Percentiles rank a stretch among this genome's conserved stretches.
Conservation (phyloP, 2,797 vertebrate genomes). For the Luscinia luscinia region DNA sequence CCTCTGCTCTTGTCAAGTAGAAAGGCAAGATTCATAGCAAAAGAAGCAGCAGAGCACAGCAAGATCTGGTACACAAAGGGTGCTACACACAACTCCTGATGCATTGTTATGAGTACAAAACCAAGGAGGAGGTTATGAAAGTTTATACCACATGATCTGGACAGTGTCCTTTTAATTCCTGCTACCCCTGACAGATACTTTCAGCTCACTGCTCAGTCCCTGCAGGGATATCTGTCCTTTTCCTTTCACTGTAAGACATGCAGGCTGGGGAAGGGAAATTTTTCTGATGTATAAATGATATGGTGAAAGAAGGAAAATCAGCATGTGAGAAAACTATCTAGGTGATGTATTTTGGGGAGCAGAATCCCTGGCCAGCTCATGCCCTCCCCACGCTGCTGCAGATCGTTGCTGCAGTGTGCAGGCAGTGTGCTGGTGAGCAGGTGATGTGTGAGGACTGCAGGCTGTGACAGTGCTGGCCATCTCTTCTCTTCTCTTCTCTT, state of each 20-base stretch:
- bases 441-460: not conserved
- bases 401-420: not conserved
- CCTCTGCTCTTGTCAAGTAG: not conserved
- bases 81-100: not conserved
- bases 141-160: not conserved
- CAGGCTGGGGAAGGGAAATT: not conserved
- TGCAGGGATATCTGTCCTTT: not conserved
- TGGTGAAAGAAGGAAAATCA: not conserved
- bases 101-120: not conserved
- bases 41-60: not conserved
- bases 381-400: not conserved
- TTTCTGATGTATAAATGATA: not conserved
- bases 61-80: not conserved
- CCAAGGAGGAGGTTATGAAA: not conserved
- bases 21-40: not conserved
- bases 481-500: not conserved
- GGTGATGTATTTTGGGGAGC: not conserved
- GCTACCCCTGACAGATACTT: not conserved
- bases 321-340: not conserved
- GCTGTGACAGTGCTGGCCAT: not conserved
- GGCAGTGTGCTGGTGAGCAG: not conserved
- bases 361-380: not conserved
- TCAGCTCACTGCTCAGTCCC: not conserved
- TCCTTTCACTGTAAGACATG: not conserved
- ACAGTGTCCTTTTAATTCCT: not conserved